Conservation (phyloP, 2,113 vertebrate genomes). For the Ammospiza nelsoni region DNA sequence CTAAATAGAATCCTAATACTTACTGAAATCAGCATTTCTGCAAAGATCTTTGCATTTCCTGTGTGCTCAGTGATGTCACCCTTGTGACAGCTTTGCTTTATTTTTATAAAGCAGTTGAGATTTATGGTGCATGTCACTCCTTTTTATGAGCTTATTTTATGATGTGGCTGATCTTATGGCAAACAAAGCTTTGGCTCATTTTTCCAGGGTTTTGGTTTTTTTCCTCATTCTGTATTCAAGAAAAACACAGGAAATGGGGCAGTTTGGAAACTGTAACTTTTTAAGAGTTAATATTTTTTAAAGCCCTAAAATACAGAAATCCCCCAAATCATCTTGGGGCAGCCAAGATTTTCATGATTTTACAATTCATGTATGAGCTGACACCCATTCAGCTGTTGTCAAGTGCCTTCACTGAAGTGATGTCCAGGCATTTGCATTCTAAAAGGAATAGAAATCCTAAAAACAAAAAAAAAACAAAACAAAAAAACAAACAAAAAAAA, state of each 20-base stretch:
- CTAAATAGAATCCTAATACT: not conserved
- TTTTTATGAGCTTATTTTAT: conserved; percentile 19
- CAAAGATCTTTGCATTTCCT: not conserved
- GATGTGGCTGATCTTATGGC: not conserved
- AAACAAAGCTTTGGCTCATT: not conserved
- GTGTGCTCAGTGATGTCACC: not conserved
- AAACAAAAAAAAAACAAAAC: too few relatives aligned
- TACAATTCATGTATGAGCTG: not conserved
- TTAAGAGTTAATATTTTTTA: not conserved
- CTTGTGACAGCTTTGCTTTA: not conserved
- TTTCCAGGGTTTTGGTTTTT: not conserved
- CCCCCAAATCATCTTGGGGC: not conserved
- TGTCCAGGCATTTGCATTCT: not conserved
- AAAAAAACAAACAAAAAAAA: not conserved
- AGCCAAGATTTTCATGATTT: not conserved
- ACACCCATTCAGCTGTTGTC: not conserved
- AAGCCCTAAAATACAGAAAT: not conserved
- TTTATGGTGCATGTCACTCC: not conserved
- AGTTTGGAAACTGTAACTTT: not conserved
- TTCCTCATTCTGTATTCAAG: not conserved
- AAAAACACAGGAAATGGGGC: not conserved
- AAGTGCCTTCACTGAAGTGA: not conserved
- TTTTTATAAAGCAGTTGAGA: conserved; percentile 1
- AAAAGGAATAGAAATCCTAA: not conserved
- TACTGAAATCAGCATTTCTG: conserved; percentile 4